Conservation (phyloP, 2,113 vertebrate species). For the Clinocottus analis region DNA sequence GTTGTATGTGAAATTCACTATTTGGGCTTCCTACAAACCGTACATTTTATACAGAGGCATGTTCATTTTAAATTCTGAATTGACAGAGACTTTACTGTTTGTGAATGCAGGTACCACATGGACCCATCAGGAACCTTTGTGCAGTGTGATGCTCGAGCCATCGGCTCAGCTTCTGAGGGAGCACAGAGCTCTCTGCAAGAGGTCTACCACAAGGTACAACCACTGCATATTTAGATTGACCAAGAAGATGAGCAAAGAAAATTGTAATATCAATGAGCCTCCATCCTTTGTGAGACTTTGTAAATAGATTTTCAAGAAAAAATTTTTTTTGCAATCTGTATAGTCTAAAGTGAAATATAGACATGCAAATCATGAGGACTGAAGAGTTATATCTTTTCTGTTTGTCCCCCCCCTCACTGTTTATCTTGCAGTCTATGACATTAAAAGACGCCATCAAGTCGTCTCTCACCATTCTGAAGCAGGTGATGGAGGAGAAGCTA, state of each 20-base stretch:
- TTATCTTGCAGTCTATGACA: conserved; percentile 92
- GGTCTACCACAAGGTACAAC: conserved; percentile 96
- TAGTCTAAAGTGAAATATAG: neutral
- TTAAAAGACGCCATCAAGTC: conserved; percentile 99
- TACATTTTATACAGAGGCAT: neutral
- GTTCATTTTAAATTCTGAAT: neutral
- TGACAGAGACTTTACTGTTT: neutral
- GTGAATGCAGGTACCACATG: conserved; percentile 92
- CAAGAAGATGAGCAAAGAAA: neutral
- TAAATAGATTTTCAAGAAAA: neutral
- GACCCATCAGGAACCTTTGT: conserved; percentile 98
- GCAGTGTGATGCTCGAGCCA: conserved; percentile 97
- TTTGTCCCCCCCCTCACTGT: conserved; percentile 4
- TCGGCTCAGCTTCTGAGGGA: conserved; percentile 97
- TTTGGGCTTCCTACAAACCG: neutral
- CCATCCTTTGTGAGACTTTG: neutral
- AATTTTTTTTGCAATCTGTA: neutral
- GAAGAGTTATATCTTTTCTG: neutral
- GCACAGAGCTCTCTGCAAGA: conserved; percentile 98
- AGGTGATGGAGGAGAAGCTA: conserved; percentile 99
- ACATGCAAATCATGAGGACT: neutral
- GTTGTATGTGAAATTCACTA: conserved; percentile 85
- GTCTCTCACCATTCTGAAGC: conserved; percentile 97
- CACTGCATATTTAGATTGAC: neutral
- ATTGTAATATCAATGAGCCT: neutral